These are phyloP conservation scores for Nipponia nippon DNA, from an alignment of 2,113 vertebrate genomes.

Conservation along the genomic window DNA sequence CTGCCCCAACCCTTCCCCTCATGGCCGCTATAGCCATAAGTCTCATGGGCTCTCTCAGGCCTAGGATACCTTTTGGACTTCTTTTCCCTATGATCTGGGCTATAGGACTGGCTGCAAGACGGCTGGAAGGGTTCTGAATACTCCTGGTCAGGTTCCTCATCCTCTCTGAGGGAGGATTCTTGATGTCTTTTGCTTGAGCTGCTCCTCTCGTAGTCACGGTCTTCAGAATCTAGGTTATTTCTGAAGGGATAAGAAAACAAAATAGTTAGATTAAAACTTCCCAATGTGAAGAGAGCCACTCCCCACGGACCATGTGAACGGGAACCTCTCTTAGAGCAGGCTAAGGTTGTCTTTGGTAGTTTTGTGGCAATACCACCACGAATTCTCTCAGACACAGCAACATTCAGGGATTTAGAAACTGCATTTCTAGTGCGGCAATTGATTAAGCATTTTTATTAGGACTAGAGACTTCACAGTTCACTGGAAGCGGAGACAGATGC, in stretches of 20 bases:
- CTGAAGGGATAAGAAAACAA: conserved; percentile 21
- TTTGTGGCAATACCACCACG: neutral
- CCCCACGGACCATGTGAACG: fast-evolving
- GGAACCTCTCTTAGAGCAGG: neutral
- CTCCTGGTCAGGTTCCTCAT: conserved; percentile 70
- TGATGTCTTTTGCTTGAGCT: conserved; percentile 71
- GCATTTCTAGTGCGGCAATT: neutral
- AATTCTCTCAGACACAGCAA: neutral
- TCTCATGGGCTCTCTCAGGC: conserved; percentile 62
- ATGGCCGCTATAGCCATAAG: conserved; percentile 39
- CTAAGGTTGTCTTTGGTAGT: neutral
- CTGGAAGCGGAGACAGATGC: neutral
- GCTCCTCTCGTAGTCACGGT: conserved; percentile 71
- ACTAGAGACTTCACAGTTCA: neutral
- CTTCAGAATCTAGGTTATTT: conserved; percentile 67
- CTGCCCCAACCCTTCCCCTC: conserved; percentile 69
- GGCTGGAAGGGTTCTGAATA: conserved; percentile 77
- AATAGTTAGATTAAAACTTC: neutral
- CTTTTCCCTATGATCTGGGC: conserved; percentile 68
- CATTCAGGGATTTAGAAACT: neutral
- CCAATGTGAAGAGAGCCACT: neutral
- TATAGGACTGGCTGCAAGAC: conserved; percentile 63
- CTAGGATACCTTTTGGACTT: conserved; percentile 64
- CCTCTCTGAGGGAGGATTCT: conserved; percentile 76
- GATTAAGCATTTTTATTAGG: neutral